phyloP scores from a whole-genome alignment of 2,113 vertebrate species.

The Progne subis region DNA sequence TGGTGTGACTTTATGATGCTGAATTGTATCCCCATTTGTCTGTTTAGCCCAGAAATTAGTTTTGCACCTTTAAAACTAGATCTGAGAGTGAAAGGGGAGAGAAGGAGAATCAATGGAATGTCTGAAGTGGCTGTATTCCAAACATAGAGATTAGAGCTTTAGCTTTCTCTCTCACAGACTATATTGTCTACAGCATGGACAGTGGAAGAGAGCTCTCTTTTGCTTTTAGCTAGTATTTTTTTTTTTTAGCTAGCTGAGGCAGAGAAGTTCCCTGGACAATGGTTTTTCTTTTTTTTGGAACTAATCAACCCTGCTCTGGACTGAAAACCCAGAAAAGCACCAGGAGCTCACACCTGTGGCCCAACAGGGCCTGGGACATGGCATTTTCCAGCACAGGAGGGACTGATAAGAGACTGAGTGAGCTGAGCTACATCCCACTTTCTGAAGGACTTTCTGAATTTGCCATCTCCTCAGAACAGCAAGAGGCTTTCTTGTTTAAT shows the following conservation, averaged over 20 bases:
- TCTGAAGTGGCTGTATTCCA: neutral
- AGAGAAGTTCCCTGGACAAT: neutral
- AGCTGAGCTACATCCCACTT: accelerated
- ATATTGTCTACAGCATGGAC: neutral
- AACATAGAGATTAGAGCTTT: neutral
- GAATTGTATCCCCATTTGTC: neutral
- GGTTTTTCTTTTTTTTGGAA: neutral
- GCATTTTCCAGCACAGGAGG: neutral
- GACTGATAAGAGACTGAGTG: neutral
- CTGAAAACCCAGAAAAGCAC: neutral
- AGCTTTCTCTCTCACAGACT: neutral
- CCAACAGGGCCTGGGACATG: neutral
- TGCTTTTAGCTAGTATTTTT: neutral
- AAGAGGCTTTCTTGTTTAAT: neutral
- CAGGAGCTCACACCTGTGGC: neutral
- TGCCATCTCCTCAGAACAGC: neutral
- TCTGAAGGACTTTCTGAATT: neutral
- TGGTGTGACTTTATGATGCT: neutral
- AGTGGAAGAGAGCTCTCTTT: neutral
- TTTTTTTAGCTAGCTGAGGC: neutral
- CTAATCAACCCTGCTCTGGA: neutral
- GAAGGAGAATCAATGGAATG: neutral
- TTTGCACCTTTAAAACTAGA: neutral
- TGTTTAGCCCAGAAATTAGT: neutral
- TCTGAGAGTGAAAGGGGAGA: neutral